Conservation (phyloP, 2,113 vertebrate species). For the Aspiorhynchus laticeps region DNA sequence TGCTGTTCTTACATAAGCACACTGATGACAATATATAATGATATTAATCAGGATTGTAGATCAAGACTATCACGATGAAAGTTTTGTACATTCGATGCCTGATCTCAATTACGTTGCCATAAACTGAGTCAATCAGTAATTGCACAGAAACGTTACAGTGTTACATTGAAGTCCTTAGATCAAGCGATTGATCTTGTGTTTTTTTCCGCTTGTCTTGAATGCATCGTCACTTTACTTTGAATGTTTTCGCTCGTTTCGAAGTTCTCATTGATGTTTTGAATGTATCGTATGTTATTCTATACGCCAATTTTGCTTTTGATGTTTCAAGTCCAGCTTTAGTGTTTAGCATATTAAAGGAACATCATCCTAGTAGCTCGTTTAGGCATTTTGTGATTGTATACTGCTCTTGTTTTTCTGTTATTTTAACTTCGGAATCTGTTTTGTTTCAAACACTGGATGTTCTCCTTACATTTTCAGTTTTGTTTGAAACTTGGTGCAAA, state of each 20-base stretch:
- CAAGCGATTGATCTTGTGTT: not conserved
- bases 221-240: conserved; percentile 48
- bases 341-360: conserved; percentile 16
- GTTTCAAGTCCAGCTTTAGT: conserved; percentile 14
- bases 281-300: conserved; percentile 39
- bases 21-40: not conserved
- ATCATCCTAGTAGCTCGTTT: conserved; percentile 5
- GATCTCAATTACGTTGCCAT: conserved; percentile 35
- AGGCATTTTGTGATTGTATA: conserved; percentile 30
- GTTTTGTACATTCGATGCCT: conserved; percentile 38
- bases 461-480: conserved; percentile 34
- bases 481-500: conserved; percentile 33
- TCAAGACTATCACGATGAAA: conserved; percentile 1
- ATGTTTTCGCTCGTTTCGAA: conserved; percentile 30
- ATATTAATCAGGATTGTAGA: conserved; percentile 25
- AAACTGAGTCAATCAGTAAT: conserved; percentile 40
- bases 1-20: not conserved
- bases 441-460: conserved; percentile 16
- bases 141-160: conserved; percentile 36
- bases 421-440: conserved; percentile 5
- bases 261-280: conserved; percentile 38
- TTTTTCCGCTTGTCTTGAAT: conserved; percentile 21
- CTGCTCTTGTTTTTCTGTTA: conserved; percentile 13
- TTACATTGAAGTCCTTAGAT: conserved; percentile 1
- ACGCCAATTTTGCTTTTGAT: conserved; percentile 7